Percentiles rank a stretch among this genome's conserved stretches.
phyloP scores from a whole-genome alignment of 1,140 invertebrate species.

The Bombus waltoni region DNA sequence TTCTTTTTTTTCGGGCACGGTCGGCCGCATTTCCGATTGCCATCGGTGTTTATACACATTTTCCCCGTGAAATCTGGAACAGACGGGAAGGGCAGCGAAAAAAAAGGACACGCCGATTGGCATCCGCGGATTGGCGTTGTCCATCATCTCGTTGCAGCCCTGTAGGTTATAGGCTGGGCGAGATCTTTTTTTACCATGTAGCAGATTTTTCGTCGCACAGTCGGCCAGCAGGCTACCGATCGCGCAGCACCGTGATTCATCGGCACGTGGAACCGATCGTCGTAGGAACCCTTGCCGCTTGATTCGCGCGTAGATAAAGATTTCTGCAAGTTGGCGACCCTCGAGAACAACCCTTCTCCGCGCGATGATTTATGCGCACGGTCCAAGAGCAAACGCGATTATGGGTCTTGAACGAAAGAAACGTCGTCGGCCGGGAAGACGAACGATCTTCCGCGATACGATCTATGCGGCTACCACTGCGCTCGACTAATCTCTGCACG shows the following conservation, averaged over 20 bases:
- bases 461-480: too few species aligned
- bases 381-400: background rate
- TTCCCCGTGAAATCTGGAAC: background rate
- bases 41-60: conserved; percentile 19
- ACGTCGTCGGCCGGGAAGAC: conserved; percentile 19
- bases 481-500: too few species aligned
- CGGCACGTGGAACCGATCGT: too few species aligned
- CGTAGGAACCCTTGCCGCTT: background rate
- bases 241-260: background rate
- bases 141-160: background rate
- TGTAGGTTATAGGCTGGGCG: too few species aligned
- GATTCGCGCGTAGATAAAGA: background rate
- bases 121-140: background rate
- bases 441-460: conserved; percentile 10
- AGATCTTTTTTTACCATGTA: background rate
- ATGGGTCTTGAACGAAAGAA: conserved; percentile 5
- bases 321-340: conserved; percentile 12
- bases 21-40: conserved; percentile 21
- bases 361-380: conserved; percentile 22
- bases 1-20: background rate
- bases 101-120: background rate
- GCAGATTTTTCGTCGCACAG: background rate
- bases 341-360: too few species aligned
- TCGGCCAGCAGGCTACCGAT: background rate
- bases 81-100: background rate